phyloP scores from a whole-genome alignment of 1,140 invertebrate genomes.

The Macrobrachium rosenbergii region DNA sequence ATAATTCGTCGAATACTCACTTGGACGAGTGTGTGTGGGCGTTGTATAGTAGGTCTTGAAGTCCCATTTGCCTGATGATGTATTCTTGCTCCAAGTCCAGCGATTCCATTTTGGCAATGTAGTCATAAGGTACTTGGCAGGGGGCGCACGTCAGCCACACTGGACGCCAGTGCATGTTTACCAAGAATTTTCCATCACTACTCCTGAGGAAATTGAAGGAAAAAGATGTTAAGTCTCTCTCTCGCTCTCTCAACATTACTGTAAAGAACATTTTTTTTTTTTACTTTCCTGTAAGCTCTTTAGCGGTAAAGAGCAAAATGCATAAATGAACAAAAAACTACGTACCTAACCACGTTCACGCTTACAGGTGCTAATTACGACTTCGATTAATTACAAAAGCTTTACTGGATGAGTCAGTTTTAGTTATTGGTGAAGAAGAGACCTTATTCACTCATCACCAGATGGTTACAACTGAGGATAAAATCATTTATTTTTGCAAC shows the following conservation, averaged over 20 bases:
- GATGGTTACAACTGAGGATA: no score
- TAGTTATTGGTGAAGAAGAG: no score
- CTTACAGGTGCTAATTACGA: no score
- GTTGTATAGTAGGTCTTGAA: constrained; percentile 6
- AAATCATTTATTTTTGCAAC: no score
- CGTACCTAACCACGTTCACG: no score
- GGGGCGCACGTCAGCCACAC: constrained; percentile 23
- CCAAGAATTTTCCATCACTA: not conserved
- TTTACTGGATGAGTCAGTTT: no score
- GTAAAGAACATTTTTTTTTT: not conserved
- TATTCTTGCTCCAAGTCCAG: constrained; percentile 23
- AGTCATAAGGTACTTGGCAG: constrained; percentile 3
- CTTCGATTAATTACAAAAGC: no score
- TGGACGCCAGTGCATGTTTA: constrained; percentile 37
- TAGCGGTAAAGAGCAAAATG: no score
- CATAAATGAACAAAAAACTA: no score
- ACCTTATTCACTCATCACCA: no score
- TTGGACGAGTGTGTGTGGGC: constrained; percentile 29
- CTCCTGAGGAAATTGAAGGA: not conserved
- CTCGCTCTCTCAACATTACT: no score
- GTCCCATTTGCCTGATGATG: constrained; percentile 23
- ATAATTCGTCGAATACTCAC: not conserved
- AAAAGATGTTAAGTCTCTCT: not conserved
- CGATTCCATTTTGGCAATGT: constrained; percentile 23
- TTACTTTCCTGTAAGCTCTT: no score